Percentiles rank a stretch among this genome's conserved stretches.
Evolutionary conservation across 2,113 vertebrate genomes (phyloP).

Genomic region (Orycteropus afer): DNA sequence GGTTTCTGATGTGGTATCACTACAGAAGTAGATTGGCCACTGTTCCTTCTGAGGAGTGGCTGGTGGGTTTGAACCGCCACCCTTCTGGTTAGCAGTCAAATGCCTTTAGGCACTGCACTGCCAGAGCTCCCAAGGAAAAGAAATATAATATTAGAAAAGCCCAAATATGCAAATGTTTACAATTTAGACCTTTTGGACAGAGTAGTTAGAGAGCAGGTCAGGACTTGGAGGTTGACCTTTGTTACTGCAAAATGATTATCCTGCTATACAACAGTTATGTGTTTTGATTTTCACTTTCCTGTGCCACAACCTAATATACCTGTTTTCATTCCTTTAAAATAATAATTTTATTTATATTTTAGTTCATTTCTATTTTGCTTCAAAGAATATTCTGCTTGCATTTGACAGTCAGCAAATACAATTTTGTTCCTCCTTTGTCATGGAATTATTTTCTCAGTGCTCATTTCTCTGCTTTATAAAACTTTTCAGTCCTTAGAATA

Average conservation of each 20-base stretch:
- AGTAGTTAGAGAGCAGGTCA: not conserved
- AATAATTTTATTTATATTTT: constrained; percentile 29
- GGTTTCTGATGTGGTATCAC: no score
- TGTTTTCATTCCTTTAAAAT: not conserved
- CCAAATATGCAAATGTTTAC: not conserved
- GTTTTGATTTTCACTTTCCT: not conserved
- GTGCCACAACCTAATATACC: not conserved
- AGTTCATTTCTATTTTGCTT: not conserved
- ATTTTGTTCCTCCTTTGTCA: not conserved
- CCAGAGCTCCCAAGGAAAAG: no score
- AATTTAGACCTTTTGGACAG: not conserved
- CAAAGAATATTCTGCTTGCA: not conserved
- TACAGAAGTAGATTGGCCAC: no score
- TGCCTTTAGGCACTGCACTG: no score
- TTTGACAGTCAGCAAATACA: not conserved
- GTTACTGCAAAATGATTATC: not conserved
- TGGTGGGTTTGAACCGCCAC: no score
- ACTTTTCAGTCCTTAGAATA: not conserved
- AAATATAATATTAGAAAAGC: not conserved
- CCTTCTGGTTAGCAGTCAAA: no score
- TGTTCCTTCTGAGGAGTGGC: no score
- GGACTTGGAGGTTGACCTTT: not conserved
- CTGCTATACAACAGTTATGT: not conserved
- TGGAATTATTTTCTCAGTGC: not conserved
- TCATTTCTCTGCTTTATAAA: not conserved